phyloP scores from a whole-genome alignment of 2,888 invertebrate genomes.

The Dryococelus australis region DNA sequence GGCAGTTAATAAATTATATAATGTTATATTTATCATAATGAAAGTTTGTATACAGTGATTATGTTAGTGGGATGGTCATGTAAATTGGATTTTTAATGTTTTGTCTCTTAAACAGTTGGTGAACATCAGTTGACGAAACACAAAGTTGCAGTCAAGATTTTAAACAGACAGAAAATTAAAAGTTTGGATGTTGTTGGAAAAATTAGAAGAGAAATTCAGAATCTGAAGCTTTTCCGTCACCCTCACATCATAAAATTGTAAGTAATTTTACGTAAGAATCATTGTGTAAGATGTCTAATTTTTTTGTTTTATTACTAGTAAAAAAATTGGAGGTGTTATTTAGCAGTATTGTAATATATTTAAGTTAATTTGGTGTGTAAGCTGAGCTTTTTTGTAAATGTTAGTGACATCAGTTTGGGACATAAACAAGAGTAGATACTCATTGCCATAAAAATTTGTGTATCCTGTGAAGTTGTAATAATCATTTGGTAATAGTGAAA shows the following conservation, averaged over 20 bases:
- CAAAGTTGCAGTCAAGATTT: conserved; percentile 98
- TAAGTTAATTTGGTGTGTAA: neutral
- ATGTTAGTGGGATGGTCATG: too few species aligned
- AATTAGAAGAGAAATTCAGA: conserved; percentile 98
- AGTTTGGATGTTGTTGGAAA: conserved; percentile 99
- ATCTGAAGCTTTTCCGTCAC: conserved; percentile 98
- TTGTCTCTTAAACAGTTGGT: conserved; percentile 71
- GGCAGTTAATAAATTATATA: too few species aligned
- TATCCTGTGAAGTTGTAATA: too few species aligned
- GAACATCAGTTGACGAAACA: conserved; percentile 97
- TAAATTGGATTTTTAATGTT: neutral
- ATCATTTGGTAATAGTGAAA: too few species aligned
- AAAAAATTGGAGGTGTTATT: neutral
- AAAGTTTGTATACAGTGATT: too few species aligned
- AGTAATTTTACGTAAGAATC: conserved; percentile 50
- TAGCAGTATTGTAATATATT: neutral
- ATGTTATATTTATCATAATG: too few species aligned
- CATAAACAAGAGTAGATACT: too few species aligned
- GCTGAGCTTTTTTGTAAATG: neutral
- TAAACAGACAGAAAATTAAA: conserved; percentile 98
- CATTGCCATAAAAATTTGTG: too few species aligned
- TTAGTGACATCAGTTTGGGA: too few species aligned
- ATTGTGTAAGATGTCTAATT: neutral
- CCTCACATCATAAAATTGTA: conserved; percentile 99
- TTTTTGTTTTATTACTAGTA: neutral